Evolutionary conservation across 2,797 vertebrate species (phyloP), one percentile per base, ranked within the genome.

Genomic region (Pangasius macronema): DNA sequence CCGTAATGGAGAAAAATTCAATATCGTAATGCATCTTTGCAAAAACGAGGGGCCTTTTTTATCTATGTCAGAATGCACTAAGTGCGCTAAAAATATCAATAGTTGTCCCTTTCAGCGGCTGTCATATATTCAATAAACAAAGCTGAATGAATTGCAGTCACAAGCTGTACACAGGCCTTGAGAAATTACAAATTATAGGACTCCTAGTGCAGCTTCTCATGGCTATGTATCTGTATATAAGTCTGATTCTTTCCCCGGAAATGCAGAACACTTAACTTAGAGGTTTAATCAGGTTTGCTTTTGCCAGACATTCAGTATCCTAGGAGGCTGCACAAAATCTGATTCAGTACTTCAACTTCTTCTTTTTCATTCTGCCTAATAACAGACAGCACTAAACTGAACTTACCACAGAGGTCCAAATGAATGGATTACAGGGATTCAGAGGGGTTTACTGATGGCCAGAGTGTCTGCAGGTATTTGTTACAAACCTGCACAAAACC

Each of bases 51-150:
- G 80, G 46, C 57, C 76, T 87, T 80, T 83, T 80, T 77, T 49
- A 75, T 87, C 89, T 82, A 85, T 76, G 86, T 90, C 87, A 89
- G 79, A 89, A 88, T 61, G 77, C 84, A 84, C 87, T 83, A 84
- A 88, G 87, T 85, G 88, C 72, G 61, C 88, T 88, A 89, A 88
- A 91, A 89, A 82, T 88, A 89, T 88, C 85, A 85, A 89, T 90
- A 90, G 86, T 88, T 68, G 83, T 77, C 83, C 59, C 79, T 80
- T 87, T 88, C 81, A 85, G 53, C 86, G 24, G 72, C 77, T 87
- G 89, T 87, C 90, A 86, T 57, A 86, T 82, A 73, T 88, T 89
- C 88, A 82, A 89, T 89, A 89, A 83, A 86, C 79, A 88, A 86
- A 86, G 65, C 55, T 33, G 65, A 86, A 89, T 87, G 36, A 70